Conservation (phyloP, 92 coral and sea anemone genomes). For the Epizoanthus rinbou region DNA sequence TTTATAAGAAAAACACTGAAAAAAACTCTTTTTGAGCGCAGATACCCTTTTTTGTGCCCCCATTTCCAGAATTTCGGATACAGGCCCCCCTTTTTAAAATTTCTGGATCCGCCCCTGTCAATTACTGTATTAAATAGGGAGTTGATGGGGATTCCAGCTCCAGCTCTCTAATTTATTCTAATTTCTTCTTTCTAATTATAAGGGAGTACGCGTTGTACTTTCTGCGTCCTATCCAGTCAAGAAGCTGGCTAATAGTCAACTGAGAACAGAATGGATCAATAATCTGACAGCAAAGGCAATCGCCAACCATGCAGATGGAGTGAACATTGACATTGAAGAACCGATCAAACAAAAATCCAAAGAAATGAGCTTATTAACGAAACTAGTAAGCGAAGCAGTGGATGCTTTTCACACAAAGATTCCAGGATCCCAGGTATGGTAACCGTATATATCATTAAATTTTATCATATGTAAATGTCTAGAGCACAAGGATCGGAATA, state of each 20-base stretch:
- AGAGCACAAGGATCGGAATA: too few species aligned
- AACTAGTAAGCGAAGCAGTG: conserved; percentile 74
- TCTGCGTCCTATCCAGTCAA: conserved; percentile 73
- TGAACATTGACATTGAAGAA: conserved; percentile 92
- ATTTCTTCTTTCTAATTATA: neutral
- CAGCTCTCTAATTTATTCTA: too few species aligned
- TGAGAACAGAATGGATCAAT: conserved; percentile 81
- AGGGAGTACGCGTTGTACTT: conserved; percentile 97
- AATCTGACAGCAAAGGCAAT: conserved; percentile 79
- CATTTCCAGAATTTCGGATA: too few species aligned
- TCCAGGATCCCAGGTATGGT: conserved; percentile 81
- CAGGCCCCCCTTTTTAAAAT: too few species aligned
- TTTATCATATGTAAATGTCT: too few species aligned
- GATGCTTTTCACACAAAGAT: conserved; percentile 74
- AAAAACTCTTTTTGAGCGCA: too few species aligned
- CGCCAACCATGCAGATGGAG: conserved; percentile 89
- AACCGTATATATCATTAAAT: neutral
- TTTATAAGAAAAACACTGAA: too few species aligned
- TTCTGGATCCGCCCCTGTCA: too few species aligned
- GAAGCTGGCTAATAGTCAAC: conserved; percentile 67
- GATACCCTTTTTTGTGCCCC: too few species aligned
- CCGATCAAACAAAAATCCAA: conserved; percentile 80
- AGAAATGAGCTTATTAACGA: conserved; percentile 74
- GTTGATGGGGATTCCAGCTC: too few species aligned
- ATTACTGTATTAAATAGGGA: too few species aligned